Evolutionary conservation across 2,113 vertebrate species (phyloP).

Genomic region (Telmatochromis sp.): DNA sequence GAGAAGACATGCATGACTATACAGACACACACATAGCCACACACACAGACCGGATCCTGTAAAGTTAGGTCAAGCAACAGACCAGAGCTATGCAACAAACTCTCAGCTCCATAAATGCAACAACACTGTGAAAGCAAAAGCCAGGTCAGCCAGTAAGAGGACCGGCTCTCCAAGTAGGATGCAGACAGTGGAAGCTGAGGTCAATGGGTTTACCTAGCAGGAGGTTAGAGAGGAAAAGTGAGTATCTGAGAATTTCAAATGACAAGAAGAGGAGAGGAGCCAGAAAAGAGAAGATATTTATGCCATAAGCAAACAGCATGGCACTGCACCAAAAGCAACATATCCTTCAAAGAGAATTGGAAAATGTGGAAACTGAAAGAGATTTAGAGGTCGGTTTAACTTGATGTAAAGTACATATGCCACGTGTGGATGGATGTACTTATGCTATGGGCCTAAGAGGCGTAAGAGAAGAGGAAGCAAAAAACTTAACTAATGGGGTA

Average conservation of each 20-base stretch:
- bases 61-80: constrained; percentile 37
- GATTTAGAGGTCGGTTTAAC: constrained; percentile 15
- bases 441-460: not conserved
- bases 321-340: not conserved
- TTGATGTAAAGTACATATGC: not conserved
- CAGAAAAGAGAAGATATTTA: not conserved
- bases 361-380: not conserved
- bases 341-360: not conserved
- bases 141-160: constrained; percentile 37
- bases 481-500: constrained; percentile 29
- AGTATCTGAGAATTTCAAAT: not conserved
- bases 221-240: not conserved
- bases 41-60: not conserved
- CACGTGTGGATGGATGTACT: not conserved
- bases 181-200: not conserved
- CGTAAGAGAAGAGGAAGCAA: not conserved
- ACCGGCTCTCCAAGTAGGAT: not conserved
- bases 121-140: constrained; percentile 22
- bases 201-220: not conserved
- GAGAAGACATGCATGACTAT: not conserved
- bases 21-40: not conserved
- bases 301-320: not conserved
- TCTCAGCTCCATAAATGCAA: constrained; percentile 7
- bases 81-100: not conserved
- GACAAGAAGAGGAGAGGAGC: not conserved